These are phyloP conservation scores for Drosophila meridionalis DNA, from an alignment of 2,888 invertebrate species.

Conservation along the genomic window DNA sequence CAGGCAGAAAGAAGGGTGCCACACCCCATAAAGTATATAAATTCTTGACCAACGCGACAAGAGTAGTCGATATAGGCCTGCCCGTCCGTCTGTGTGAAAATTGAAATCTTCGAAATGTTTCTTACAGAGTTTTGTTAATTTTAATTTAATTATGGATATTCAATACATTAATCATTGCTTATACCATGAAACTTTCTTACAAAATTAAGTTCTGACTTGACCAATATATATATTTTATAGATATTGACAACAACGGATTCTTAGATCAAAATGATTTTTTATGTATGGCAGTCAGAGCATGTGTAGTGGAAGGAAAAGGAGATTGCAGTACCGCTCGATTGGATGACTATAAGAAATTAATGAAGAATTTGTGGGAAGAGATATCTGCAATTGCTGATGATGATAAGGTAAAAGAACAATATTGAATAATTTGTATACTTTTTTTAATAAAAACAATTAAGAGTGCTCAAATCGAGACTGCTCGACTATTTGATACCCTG, in stretches of 20 bases:
- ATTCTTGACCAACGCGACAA: no score
- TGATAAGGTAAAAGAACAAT: conserved; percentile 88
- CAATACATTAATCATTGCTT: no score
- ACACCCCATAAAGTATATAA: no score
- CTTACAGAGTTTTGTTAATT: no score
- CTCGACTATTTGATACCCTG: no score
- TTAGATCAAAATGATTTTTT: conserved; percentile 93
- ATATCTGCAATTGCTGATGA: conserved; percentile 94
- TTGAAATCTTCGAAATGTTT: no score
- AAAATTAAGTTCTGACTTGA: neutral
- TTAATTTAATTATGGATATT: no score
- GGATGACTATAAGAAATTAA: conserved; percentile 92
- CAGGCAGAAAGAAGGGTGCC: no score
- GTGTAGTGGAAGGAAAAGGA: conserved; percentile 93
- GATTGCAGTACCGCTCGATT: conserved; percentile 90
- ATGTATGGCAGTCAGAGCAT: conserved; percentile 92
- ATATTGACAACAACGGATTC: conserved; percentile 94
- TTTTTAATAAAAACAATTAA: no score
- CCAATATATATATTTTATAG: conserved; percentile 85
- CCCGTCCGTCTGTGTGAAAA: no score
- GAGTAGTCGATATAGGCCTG: no score
- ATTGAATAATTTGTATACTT: neutral
- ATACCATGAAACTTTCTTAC: neutral
- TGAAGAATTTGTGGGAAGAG: conserved; percentile 94
- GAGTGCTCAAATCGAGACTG: no score